phyloP scores from a whole-genome alignment of 2,797 vertebrate genomes.

The Aulostomus chinensis region DNA sequence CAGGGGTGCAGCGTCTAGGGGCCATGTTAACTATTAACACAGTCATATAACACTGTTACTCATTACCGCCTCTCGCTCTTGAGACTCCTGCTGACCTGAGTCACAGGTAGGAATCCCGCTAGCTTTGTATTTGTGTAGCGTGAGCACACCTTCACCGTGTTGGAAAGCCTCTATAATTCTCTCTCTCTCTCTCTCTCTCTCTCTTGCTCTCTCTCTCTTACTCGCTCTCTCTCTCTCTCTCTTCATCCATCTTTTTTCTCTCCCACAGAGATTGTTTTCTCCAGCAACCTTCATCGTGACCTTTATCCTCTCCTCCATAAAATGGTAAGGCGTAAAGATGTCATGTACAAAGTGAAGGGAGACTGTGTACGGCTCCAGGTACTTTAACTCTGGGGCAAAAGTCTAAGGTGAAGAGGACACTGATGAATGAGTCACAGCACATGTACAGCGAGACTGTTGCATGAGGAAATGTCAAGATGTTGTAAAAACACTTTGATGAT shows the following conservation, averaged over 20 bases:
- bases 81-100: slow-evolving; percentile 71
- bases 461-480: slow-evolving; percentile 18
- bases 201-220: slow-evolving; percentile 34
- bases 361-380: slow-evolving; percentile 35
- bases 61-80: slow-evolving; percentile 75
- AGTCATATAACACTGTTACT: slow-evolving; percentile 82
- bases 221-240: slow-evolving; percentile 36
- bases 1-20: slow-evolving; percentile 69
- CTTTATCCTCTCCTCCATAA: slow-evolving; percentile 66
- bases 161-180: slow-evolving; percentile 37
- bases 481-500: slow-evolving; percentile 4
- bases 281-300: slow-evolving; percentile 45
- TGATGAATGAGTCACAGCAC: slow-evolving; percentile 48
- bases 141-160: slow-evolving; percentile 2
- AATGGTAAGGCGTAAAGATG: slow-evolving; percentile 46
- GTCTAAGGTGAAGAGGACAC: slow-evolving; percentile 53
- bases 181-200: slow-evolving; percentile 37
- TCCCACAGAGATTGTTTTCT: slow-evolving; percentile 24
- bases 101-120: slow-evolving; percentile 69
- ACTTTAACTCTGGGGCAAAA: slow-evolving; percentile 57
- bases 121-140: slow-evolving; percentile 48
- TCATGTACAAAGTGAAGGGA: slow-evolving; percentile 48
- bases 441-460: slow-evolving; percentile 13
- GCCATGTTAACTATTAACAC: slow-evolving; percentile 80
- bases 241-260: slow-evolving; percentile 40